Conservation (phyloP, 2,113 vertebrate species). For the Aptenodytes forsteri region DNA sequence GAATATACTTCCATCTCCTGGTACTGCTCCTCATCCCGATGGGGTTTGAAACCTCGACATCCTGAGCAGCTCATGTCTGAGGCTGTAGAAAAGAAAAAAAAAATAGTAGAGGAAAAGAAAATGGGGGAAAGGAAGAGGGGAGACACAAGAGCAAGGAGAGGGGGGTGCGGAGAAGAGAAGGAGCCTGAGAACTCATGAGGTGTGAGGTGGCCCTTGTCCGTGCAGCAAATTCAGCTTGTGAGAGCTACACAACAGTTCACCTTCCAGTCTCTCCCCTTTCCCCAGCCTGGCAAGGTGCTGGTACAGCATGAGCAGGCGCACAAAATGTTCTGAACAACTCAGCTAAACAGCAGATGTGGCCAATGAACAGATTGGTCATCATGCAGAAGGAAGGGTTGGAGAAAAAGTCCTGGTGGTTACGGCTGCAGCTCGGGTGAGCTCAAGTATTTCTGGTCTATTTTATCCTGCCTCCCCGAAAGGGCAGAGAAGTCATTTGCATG, state of each 20-base stretch:
- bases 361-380: neutral
- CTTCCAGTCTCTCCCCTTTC: neutral
- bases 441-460: neutral
- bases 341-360: neutral
- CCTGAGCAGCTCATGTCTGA: neutral
- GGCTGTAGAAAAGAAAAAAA: neutral
- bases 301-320: neutral
- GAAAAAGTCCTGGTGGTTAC: neutral
- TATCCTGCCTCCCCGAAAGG: neutral
- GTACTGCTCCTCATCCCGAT: neutral
- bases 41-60: neutral
- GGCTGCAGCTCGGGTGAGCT: fast-evolving
- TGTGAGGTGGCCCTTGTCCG: fast-evolving
- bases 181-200: neutral
- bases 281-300: neutral
- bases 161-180: neutral
- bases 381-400: neutral
- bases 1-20: neutral
- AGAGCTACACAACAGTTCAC: neutral
- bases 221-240: neutral
- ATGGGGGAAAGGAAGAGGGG: neutral
- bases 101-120: neutral
- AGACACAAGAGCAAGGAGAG: neutral
- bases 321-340: neutral
- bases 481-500: neutral